phyloP scores from a whole-genome alignment of 2,113 vertebrate genomes.

The Onychostoma macrolepis region DNA sequence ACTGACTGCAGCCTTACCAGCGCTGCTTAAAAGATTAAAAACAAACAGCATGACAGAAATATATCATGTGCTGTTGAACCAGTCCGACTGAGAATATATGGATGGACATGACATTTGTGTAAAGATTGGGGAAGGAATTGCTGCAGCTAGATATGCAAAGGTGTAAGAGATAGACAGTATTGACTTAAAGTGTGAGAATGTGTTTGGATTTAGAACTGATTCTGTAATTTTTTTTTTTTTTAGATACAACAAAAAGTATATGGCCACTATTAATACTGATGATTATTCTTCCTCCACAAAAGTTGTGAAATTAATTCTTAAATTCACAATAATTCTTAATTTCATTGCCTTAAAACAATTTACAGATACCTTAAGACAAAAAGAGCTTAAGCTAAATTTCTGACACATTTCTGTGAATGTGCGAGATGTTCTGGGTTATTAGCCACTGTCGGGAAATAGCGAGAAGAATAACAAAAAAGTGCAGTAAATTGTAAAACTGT shows the following conservation, averaged over 20 bases:
- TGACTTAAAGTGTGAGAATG: not conserved
- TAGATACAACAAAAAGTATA: too few relatives aligned
- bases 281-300: not conserved
- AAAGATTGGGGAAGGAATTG: not conserved
- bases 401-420: not conserved
- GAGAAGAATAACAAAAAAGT: too few relatives aligned
- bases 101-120: not conserved
- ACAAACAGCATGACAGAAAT: constrained; percentile 5
- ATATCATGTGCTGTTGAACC: not conserved
- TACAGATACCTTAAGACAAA: not conserved
- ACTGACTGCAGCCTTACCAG: not conserved
- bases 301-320: not conserved
- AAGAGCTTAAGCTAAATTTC: not conserved
- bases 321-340: not conserved
- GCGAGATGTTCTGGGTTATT: too few relatives aligned
- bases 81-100: not conserved
- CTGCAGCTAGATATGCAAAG: not conserved
- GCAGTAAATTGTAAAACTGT: too few relatives aligned
- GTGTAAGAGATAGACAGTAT: not conserved
- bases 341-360: not conserved
- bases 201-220: not conserved
- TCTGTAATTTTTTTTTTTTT: too few relatives aligned
- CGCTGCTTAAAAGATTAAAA: not conserved
- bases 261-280: too few relatives aligned
- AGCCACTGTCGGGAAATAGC: too few relatives aligned